A percentile compares a stretch with the other conserved stretches of the same genome.
These are phyloP conservation scores for Pelochelys cantorii DNA, from an alignment of 2,797 vertebrate genomes.

Conservation along the genomic window DNA sequence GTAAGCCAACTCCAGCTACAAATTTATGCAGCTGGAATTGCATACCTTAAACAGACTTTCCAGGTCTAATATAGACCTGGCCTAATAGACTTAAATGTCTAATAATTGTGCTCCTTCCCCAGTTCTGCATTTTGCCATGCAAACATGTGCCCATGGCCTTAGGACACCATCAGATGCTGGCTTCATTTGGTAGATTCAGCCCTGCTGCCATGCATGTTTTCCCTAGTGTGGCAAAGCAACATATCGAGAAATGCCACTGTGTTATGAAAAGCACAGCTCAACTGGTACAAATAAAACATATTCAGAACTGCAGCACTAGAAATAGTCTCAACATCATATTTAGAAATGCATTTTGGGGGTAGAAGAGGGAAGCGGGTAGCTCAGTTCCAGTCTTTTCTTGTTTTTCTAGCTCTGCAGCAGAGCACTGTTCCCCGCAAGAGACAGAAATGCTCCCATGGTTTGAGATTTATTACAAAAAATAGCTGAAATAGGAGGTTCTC, in stretches of 20 bases:
- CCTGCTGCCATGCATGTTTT: neutral
- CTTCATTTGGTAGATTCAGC: neutral
- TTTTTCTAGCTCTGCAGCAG: neutral
- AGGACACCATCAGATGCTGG: neutral
- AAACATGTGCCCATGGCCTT: neutral
- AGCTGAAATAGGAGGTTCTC: neutral
- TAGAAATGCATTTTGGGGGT: neutral
- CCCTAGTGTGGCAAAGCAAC: neutral
- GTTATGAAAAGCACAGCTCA: neutral
- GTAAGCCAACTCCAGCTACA: no score
- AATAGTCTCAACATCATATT: neutral
- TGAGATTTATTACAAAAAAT: neutral
- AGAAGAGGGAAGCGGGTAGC: neutral
- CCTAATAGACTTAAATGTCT: no score
- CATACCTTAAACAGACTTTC: no score
- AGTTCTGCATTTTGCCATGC: neutral
- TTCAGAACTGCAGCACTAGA: neutral
- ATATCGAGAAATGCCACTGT: neutral
- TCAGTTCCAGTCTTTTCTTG: neutral
- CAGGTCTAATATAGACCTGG: no score
- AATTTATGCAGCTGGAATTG: no score
- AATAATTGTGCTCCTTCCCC: neutral
- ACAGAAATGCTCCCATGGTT: neutral
- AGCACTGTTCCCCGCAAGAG: neutral
- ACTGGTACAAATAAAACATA: neutral